Base-by-base conservation (phyloP, 2,888 invertebrate genomes). In the Camptogramma bilineatum region DNA sequence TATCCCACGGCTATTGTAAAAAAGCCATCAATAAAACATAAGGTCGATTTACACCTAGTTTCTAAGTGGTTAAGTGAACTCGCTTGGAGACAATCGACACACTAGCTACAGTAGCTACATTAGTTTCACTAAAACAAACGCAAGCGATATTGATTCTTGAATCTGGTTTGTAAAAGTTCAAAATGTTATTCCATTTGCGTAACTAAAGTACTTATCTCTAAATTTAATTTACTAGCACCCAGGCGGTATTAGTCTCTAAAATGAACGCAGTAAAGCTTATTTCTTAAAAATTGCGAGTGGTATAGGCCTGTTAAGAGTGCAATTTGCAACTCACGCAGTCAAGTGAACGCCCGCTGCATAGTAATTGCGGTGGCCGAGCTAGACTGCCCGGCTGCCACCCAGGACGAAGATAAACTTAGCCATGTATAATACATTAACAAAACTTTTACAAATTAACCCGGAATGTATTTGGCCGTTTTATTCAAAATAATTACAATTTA, bases 351-450 rank as follows among this genome's bases (percentile, higher is more conserved):
- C 68, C 64, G 64, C 56, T 73, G 80, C 81, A 81, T 83, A 75
- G 76, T 72, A 82, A 82, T 78, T 75, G 76, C 61, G 60, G 57
- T 62, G 62, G 71, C 62, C 64, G 62, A 69, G 80, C 82, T 84
- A 88, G 88, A 88, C 88, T 77, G 85, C 83, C 58, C 84, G 87
- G 84, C 88, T 80, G 73, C 86, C 86, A 86, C 82, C 86, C 86
- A 84, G 68, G 72, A 74, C 73, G 75, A 73, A 69, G 59, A 73
- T 73, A 56, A 62, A 62, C 46, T 56, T 52, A 61, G 53, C 48
- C 52, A 17, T n/a, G n/a, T n/a, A n/a, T 47, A 46, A 24, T 50
- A 46, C 52, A 13, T 39, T 44, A 42, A 19, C 44, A 53, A 42
- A 28, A 46, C 31, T 19, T 34, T 34, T 31, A 24, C 18, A 39